Evolutionary conservation across 2,888 invertebrate genomes (phyloP), one percentile per base, ranked within the genome.

Genomic region (Dusona sp.): DNA sequence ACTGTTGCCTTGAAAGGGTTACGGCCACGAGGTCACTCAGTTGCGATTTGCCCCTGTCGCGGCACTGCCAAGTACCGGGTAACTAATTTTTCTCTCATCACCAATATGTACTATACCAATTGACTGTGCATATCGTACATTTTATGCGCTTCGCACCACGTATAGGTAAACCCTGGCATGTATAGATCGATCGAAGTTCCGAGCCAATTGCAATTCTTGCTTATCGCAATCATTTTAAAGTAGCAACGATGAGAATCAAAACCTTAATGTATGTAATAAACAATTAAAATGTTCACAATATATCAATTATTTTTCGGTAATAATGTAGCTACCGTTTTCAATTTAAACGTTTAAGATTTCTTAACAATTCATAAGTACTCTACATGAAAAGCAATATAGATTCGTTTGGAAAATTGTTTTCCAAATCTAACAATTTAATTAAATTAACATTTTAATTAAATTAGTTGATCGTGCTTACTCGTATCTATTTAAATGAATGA

Each of bases 181-280:
- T 65, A 64, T 67, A 79, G 16, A 79, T 65, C 83, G 85, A 86
- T 86, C 83, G 70, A 83, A 86, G 70, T 83, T 77, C 22, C 79
- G 65, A 86, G 83, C 70, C 79, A 83, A 79, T 77, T 79, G 77
- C 65, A 70, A 70, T 73, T 70, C 64, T 42, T 16, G 65, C 42
- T 64, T 72, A 79, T 68, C 36, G 64, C 65, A 42, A n/a, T 51
- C 82, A 74, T 70, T 65, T 57, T 25, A 16, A 33, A 16, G 54
- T 51, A 51, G n/a, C 68, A 36, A 33, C 74, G 54, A 57, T 64
- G 38, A 36, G 6, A 74, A 61, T 51, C 38, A 57, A 19, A 22
- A 36, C 38, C 48, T 33, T 25, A 51, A 36, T 48, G 68, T 45
- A 29, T 45, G 51, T 25, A 38, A 72, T 51, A 25, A 36, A 33